These are phyloP conservation scores for Fulmarus glacialis DNA, from an alignment of 2,113 vertebrate species.

Conservation along the genomic window DNA sequence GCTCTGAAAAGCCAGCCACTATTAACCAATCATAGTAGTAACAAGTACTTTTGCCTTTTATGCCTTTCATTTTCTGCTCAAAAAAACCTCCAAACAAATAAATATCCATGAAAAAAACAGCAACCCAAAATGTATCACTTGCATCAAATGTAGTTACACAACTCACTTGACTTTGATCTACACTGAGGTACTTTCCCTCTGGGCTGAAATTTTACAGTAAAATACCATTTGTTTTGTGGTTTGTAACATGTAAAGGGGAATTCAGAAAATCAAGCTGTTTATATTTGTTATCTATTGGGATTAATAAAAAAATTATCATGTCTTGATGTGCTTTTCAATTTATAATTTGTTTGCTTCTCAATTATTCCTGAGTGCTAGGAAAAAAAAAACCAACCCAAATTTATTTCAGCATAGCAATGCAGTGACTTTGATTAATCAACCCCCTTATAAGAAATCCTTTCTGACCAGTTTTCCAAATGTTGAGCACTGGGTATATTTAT, in stretches of 20 bases:
- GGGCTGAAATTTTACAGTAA: background rate
- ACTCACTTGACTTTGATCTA: background rate
- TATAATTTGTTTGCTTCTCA: background rate
- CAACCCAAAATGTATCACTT: background rate
- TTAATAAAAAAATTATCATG: background rate
- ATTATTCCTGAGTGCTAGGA: background rate
- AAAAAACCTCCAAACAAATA: background rate
- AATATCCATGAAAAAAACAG: background rate
- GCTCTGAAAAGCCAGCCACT: background rate
- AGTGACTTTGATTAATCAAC: background rate
- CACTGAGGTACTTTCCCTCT: background rate
- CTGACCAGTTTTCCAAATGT: background rate
- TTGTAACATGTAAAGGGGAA: background rate
- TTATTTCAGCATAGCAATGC: background rate
- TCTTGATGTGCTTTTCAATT: background rate
- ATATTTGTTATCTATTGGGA: background rate
- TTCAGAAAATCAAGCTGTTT: background rate
- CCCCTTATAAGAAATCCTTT: background rate
- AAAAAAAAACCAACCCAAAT: background rate
- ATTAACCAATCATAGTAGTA: background rate
- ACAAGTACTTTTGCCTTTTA: background rate
- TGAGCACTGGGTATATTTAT: background rate
- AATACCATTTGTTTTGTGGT: background rate
- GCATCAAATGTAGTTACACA: background rate
- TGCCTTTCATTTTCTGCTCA: background rate